A percentile compares a stretch with the other conserved stretches of the same genome.
Evolutionary conservation across 1,140 invertebrate genomes (phyloP).

Genomic region (Microplitis mediator): DNA sequence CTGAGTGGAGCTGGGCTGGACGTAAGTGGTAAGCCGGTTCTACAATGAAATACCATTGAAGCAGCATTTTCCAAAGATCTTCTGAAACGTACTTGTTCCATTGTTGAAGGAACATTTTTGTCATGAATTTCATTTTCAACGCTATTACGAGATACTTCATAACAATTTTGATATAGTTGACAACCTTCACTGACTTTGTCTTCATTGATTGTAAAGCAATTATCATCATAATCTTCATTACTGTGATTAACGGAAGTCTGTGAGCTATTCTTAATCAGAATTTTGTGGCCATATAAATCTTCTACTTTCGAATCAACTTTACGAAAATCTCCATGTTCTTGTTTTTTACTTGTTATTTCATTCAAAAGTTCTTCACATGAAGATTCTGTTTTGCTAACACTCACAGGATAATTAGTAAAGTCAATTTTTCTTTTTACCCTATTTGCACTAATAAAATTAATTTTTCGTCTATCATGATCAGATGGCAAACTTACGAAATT

Average conservation of each 20-base stretch:
- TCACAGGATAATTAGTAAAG: conserved; percentile 14
- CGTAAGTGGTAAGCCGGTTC: conserved; percentile 82
- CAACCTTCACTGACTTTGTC: conserved; percentile 6
- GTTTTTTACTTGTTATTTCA: conserved; percentile 21
- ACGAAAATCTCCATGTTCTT: conserved; percentile 40
- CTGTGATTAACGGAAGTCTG: conserved; percentile 7
- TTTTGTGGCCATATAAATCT: conserved; percentile 12
- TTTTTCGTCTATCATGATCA: neutral
- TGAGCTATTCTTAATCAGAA: neutral
- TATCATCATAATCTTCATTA: conserved; percentile 2
- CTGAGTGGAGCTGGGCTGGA: conserved; percentile 85
- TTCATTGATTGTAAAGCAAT: neutral
- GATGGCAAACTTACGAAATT: neutral
- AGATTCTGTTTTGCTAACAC: neutral
- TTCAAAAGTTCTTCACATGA: conserved; percentile 17
- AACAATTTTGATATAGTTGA: neutral
- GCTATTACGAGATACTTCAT: conserved; percentile 3
- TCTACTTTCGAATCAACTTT: conserved; percentile 47
- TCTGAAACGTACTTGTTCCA: conserved; percentile 76
- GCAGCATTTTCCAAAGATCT: conserved; percentile 78
- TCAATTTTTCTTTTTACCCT: conserved; percentile 29
- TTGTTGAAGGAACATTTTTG: conserved; percentile 68
- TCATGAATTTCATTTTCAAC: conserved; percentile 45
- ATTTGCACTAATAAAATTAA: conserved; percentile 4
- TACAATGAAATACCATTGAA: conserved; percentile 83